Conservation (phyloP, 2,888 invertebrate genomes). For the Boloria euphrosyne region DNA sequence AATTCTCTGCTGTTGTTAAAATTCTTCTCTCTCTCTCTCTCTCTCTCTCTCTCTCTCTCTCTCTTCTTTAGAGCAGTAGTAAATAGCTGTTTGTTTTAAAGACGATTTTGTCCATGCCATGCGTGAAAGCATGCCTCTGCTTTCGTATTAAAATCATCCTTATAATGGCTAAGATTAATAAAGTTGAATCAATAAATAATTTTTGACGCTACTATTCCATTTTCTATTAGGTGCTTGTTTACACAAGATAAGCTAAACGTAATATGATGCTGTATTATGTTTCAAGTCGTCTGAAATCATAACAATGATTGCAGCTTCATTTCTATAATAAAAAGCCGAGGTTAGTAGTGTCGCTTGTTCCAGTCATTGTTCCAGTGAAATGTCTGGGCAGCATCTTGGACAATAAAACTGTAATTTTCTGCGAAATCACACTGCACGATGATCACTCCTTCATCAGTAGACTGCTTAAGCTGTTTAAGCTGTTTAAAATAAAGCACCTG, state of each 20-base stretch:
- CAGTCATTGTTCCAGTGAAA: conserved; percentile 18
- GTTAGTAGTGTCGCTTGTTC: not conserved
- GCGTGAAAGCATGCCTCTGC: conserved; percentile 28
- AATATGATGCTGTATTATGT: conserved; percentile 8
- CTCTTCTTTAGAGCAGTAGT: too few relatives aligned
- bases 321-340: conserved; percentile 1
- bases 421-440: conserved; percentile 33
- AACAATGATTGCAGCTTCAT: not conserved
- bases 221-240: not conserved
- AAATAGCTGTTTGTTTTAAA: too few relatives aligned
- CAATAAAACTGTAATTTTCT: conserved; percentile 35
- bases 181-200: conserved; percentile 33
- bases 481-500: conserved; percentile 34
- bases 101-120: conserved; percentile 28
- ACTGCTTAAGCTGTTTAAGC: conserved; percentile 32
- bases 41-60: too few relatives aligned
- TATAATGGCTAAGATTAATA: conserved; percentile 32
- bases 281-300: conserved; percentile 12
- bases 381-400: conserved; percentile 36
- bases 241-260: not conserved
- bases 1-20: too few relatives aligned
- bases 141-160: conserved; percentile 23
- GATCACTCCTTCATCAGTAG: conserved; percentile 29
- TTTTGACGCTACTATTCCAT: not conserved
- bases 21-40: too few relatives aligned